These are phyloP conservation scores for Meteorus sp. DNA, from an alignment of 1,140 invertebrate genomes.

Conservation along the genomic window DNA sequence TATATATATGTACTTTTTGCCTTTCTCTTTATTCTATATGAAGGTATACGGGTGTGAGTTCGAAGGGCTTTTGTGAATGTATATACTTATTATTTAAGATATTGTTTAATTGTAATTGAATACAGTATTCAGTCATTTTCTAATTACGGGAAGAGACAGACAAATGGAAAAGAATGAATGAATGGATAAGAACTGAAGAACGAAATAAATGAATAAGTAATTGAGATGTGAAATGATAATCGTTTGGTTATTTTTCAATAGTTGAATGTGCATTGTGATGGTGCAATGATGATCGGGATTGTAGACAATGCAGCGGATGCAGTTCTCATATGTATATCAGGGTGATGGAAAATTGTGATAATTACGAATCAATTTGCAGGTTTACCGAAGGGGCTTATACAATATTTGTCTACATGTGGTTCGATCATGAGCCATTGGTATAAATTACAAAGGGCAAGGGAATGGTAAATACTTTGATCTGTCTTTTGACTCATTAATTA, in stretches of 20 bases:
- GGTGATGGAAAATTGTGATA: too few species aligned
- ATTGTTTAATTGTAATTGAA: slow-evolving; percentile 27
- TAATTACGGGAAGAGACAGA: slow-evolving; percentile 26
- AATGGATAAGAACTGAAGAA: slow-evolving; percentile 1
- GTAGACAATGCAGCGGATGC: slow-evolving; percentile 27
- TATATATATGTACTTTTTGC: slow-evolving; percentile 21
- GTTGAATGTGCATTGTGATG: too few species aligned
- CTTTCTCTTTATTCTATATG: slow-evolving; percentile 18
- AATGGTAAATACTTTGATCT: slow-evolving; percentile 9
- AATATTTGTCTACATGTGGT: slow-evolving; percentile 10
- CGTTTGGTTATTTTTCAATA: too few species aligned
- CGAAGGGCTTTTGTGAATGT: slow-evolving; percentile 9
- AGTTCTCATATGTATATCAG: not conserved
- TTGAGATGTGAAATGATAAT: slow-evolving; percentile 23
- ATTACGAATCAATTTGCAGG: slow-evolving; percentile 20
- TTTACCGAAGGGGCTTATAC: slow-evolving; percentile 1
- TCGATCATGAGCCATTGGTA: slow-evolving; percentile 18
- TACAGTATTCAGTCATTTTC: slow-evolving; percentile 33
- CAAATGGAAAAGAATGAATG: not conserved
- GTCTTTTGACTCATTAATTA: not conserved
- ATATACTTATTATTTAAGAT: slow-evolving; percentile 27
- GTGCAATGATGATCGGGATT: slow-evolving; percentile 30
- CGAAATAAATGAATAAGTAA: slow-evolving; percentile 14
- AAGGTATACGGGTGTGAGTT: not conserved
- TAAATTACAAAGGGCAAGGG: slow-evolving; percentile 1